phyloP scores from a whole-genome alignment of 2,113 vertebrate genomes.

The Nyctereutes procyonoides region DNA sequence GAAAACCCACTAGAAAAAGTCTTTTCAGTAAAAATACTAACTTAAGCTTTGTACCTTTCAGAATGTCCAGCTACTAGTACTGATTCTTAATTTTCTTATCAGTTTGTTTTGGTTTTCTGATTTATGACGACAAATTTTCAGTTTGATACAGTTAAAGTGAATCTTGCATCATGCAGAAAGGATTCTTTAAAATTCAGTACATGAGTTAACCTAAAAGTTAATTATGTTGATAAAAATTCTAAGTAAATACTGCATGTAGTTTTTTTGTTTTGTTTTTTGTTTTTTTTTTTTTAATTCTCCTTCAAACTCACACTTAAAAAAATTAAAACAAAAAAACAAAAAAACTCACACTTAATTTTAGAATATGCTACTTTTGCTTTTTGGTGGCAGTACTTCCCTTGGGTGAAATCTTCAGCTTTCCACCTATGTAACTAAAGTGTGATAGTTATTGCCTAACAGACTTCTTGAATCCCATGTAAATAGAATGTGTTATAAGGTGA shows the following conservation, averaged over 20 bases:
- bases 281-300: neutral
- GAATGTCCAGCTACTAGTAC: neutral
- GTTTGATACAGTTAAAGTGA: neutral
- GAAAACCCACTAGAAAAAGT: neutral
- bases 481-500: neutral
- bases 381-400: neutral
- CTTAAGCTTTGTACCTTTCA: slow-evolving; percentile 14
- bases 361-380: neutral
- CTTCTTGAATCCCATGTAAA: neutral
- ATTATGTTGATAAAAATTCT: neutral
- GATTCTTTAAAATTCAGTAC: neutral
- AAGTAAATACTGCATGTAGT: neutral
- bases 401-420: neutral
- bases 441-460: neutral
- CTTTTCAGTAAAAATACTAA: neutral
- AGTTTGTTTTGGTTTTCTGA: neutral
- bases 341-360: neutral
- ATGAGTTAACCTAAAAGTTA: neutral
- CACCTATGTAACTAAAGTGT: neutral
- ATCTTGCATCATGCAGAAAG: neutral
- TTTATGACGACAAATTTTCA: neutral
- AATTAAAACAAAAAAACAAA: too few species aligned
- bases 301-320: neutral
- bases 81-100: neutral
- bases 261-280: neutral